Base-by-base conservation (phyloP, 2,888 invertebrate species). In the Gryllus longicercus region DNA sequence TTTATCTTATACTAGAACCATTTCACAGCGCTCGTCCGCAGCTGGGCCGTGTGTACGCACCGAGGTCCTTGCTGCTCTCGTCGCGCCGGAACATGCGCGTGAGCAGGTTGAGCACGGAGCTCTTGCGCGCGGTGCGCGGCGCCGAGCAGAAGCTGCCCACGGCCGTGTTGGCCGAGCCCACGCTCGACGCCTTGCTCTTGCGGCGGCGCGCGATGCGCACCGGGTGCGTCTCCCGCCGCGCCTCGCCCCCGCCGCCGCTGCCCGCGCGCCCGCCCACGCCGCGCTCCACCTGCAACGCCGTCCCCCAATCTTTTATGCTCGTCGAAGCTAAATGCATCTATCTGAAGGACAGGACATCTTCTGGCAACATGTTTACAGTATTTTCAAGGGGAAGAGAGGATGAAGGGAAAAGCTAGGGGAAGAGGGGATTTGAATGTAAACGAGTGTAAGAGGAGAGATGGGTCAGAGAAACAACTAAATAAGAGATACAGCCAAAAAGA, bases 101-200 rank as follows among this genome's bases (percentile, higher is more conserved):
- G 12, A 83, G 79, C 82, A 83, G 82, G 75, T 82, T 82, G 51
- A 83, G 79, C 12, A 83, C 81, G n/a, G 83, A 83, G 51, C 81
- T 82, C 77, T 82, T 82, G 63, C 80, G 79, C 49, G 63, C 79
- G 18, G 79, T 78, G 38, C 79, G 75, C 12, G 80, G 78, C 18
- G 79, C 79, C 21, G 82, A 81, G 38, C 38, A 38, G 25, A 75
- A 79, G 49, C 80, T 80, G 78, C 79, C 77, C 10, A 77, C 76
- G 16, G 16, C 63, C 21, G 75, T 75, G 21, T 80, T 80, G 21
- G 78, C 50, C 25, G 79, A 76, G 50, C 51, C 51, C 51, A 63
- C 81, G 4, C 81, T 77, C 5, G 83, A 81, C 14, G 50, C 81
- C 14, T 63, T 63, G 63, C 63, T 74, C 77, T 80, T 79, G 76